Evolutionary conservation across 2,797 vertebrate genomes (phyloP).

Genomic region (Molossus alvarezi): DNA sequence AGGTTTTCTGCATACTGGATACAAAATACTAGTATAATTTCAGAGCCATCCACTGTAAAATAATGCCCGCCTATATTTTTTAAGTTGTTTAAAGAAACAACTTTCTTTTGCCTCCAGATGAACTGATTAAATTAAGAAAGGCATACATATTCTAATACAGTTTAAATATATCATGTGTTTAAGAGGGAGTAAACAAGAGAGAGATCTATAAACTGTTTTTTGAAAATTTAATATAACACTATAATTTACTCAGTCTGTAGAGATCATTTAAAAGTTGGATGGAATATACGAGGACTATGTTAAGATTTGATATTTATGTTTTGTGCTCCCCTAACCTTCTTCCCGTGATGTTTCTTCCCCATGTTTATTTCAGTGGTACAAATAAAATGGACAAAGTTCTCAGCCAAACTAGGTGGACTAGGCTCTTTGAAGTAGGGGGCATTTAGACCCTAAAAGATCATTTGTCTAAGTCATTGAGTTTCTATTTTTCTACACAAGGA

Average conservation of each 20-base stretch:
- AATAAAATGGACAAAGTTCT: conserved; percentile 16
- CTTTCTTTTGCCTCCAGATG: conserved; percentile 87
- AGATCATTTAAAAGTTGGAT: conserved; percentile 69
- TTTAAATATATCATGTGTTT: conserved; percentile 15
- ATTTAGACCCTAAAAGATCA: neutral
- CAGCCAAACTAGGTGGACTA: neutral
- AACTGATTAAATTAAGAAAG: conserved; percentile 84
- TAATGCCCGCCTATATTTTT: conserved; percentile 19
- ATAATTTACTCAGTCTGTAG: conserved; percentile 67
- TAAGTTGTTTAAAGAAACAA: conserved; percentile 67
- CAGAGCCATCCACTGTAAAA: conserved; percentile 77
- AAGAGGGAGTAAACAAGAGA: neutral
- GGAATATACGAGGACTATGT: neutral
- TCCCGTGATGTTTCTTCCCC: conserved; percentile 67
- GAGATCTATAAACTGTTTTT: conserved; percentile 82
- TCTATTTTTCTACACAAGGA: neutral
- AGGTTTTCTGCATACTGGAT: conserved; percentile 75
- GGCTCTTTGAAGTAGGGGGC: neutral
- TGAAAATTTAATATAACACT: conserved; percentile 80
- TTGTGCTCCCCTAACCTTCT: conserved; percentile 47
- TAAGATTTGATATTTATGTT: conserved; percentile 65
- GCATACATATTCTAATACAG: conserved; percentile 85
- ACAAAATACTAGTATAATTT: conserved; percentile 84
- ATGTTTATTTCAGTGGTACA: neutral
- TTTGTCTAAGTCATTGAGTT: conserved; percentile 34